A percentile compares a stretch with the other conserved stretches of the same genome.
phyloP scores from a whole-genome alignment of 2,113 vertebrate genomes.

The Entomyzon cyanotis region DNA sequence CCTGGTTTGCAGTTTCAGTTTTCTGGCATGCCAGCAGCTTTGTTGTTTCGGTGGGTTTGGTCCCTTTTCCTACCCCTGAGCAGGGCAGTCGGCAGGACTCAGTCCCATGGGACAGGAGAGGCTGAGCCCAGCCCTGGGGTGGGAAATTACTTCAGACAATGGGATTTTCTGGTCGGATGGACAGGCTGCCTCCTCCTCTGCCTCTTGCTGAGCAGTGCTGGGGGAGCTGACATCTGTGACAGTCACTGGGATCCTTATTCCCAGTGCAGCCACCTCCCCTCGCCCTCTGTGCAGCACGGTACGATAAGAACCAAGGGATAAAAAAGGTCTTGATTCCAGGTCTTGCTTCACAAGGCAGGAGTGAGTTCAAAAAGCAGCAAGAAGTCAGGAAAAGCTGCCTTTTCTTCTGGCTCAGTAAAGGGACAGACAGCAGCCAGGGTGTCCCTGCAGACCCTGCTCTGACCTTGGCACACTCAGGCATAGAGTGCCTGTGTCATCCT shows the following conservation, averaged over 20 bases:
- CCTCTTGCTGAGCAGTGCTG: neutral
- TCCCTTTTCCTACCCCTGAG: neutral
- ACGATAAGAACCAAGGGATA: neutral
- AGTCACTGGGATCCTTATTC: neutral
- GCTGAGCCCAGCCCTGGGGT: neutral
- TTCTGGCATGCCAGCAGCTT: neutral
- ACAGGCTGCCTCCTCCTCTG: neutral
- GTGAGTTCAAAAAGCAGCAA: neutral
- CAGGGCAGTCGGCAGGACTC: neutral
- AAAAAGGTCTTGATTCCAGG: neutral
- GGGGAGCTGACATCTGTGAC: neutral
- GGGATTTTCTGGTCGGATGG: neutral
- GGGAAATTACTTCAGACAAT: rapidly evolving
- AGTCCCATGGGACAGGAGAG: rapidly evolving
- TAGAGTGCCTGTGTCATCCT: neutral
- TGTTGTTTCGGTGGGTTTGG: neutral
- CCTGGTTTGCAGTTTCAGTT: neutral
- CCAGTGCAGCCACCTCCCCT: rapidly evolving
- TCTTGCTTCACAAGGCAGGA: neutral
- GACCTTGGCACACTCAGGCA: neutral
- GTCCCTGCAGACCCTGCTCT: neutral
- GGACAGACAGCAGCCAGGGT: neutral
- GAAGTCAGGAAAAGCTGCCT: neutral
- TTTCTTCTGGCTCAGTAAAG: neutral
- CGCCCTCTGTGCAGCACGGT: neutral